Percentiles rank a stretch among this genome's conserved stretches.
Evolutionary conservation across 1,140 invertebrate genomes (phyloP).

Genomic region (Muscidifurax raptorellus): DNA sequence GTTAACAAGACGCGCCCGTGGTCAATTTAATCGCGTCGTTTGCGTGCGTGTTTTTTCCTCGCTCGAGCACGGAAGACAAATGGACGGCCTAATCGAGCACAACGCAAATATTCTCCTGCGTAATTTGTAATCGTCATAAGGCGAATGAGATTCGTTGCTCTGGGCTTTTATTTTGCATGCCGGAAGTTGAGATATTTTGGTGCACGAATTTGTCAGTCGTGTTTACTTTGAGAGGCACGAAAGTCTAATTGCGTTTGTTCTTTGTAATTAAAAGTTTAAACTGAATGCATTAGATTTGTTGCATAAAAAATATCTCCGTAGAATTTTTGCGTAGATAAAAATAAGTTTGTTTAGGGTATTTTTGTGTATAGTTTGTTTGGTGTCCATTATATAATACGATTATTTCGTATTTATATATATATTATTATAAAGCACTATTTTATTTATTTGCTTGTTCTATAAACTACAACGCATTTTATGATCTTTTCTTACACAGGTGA

Average conservation of each 20-base stretch:
- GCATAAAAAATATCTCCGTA: no score
- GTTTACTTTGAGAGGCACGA: background rate
- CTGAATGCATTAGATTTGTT: no score
- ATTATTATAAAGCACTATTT: no score
- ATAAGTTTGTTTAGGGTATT: no score
- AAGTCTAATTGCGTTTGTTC: background rate
- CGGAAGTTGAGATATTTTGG: background rate
- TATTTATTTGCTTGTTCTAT: no score
- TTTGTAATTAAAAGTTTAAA: background rate
- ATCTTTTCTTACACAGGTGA: slow-evolving; percentile 11
- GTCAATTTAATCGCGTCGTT: slow-evolving; percentile 43
- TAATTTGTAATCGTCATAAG: slow-evolving; percentile 45
- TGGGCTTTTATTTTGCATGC: no score
- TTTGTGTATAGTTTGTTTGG: no score
- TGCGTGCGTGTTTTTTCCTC: background rate
- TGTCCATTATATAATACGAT: no score
- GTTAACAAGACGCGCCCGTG: slow-evolving; percentile 24
- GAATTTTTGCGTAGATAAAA: no score
- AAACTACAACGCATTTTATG: background rate
- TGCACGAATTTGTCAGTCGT: background rate
- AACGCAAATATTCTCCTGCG: slow-evolving; percentile 35
- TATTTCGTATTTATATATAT: background rate
- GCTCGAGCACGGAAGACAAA: slow-evolving; percentile 1
- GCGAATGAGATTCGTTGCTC: slow-evolving; percentile 5
- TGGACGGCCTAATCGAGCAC: slow-evolving; percentile 25